Percentiles rank a stretch among this genome's conserved stretches.
Conservation (phyloP, 2,113 vertebrate genomes). For the Callipepla squamata region DNA sequence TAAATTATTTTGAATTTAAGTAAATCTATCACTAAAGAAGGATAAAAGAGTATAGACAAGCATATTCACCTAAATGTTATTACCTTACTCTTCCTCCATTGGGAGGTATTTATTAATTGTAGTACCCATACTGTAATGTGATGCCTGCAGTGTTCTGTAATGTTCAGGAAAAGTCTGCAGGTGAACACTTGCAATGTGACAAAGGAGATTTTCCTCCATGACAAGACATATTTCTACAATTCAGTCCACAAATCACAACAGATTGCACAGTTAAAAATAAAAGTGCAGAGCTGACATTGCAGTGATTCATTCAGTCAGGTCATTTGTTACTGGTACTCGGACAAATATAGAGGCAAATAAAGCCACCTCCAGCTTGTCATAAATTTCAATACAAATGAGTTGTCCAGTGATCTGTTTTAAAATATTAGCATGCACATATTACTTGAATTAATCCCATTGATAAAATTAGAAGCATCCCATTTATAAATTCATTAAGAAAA, state of each 20-base stretch:
- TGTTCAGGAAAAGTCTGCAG: not conserved
- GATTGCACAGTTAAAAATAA: conserved; percentile 20
- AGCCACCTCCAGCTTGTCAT: not conserved
- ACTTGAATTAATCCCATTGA: not conserved
- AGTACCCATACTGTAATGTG: not conserved
- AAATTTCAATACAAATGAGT: not conserved
- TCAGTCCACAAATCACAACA: not conserved
- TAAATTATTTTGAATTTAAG: not conserved
- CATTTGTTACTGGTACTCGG: not conserved
- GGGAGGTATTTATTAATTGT: not conserved
- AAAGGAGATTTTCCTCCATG: not conserved
- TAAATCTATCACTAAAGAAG: not conserved
- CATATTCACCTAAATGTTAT: not conserved
- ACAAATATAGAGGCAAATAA: not conserved
- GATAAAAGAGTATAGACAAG: not conserved
- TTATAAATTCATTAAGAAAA: not conserved
- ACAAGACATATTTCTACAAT: not conserved
- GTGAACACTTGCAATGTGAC: not conserved
- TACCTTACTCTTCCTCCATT: not conserved
- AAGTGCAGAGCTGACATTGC: not conserved
- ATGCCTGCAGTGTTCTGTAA: not conserved
- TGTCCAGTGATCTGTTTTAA: not conserved
- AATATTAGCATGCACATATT: not conserved
- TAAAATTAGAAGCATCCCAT: not conserved
- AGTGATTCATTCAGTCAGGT: conserved; percentile 1